phyloP scores from a whole-genome alignment of 1,140 invertebrate genomes.

The Drosophila asahinai region DNA sequence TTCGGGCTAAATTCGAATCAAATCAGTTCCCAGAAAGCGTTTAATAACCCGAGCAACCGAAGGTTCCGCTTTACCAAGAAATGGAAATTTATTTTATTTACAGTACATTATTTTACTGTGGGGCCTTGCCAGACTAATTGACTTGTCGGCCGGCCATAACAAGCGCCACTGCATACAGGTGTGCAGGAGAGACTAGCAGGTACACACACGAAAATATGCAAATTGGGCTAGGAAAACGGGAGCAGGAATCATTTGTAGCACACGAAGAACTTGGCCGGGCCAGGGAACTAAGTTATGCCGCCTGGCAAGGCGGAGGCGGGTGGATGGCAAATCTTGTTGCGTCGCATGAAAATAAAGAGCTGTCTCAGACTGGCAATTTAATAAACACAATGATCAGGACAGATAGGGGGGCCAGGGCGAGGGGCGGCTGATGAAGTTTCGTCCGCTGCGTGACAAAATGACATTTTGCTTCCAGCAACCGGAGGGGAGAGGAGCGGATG shows the following conservation, averaged over 20 bases:
- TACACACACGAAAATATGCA: constrained; percentile 49
- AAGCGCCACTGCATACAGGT: constrained; percentile 21
- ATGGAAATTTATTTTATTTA: constrained; percentile 24
- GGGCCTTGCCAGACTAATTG: constrained; percentile 48
- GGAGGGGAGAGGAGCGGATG: too few species aligned
- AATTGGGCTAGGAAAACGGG: constrained; percentile 40
- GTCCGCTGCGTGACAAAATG: constrained; percentile 78
- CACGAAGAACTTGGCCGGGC: constrained; percentile 16
- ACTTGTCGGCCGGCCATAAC: constrained; percentile 38
- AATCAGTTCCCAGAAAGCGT: constrained; percentile 20
- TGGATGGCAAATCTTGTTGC: constrained; percentile 26
- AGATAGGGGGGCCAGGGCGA: constrained; percentile 5
- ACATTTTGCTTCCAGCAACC: constrained; percentile 69
- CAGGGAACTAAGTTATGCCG: constrained; percentile 18
- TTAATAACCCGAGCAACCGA: neutral
- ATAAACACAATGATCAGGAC: constrained; percentile 70
- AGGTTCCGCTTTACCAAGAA: constrained; percentile 16
- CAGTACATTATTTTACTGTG: constrained; percentile 4
- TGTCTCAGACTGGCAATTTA: constrained; percentile 59
- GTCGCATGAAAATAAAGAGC: constrained; percentile 32
- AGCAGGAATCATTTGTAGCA: constrained; percentile 31
- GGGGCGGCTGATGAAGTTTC: constrained; percentile 46
- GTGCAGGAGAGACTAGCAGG: neutral
- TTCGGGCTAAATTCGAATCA: constrained; percentile 8
- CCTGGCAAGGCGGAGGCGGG: constrained; percentile 14